Base-by-base conservation (phyloP, 64 coral and sea anemone genomes). In the Exaiptasia diaphana region DNA sequence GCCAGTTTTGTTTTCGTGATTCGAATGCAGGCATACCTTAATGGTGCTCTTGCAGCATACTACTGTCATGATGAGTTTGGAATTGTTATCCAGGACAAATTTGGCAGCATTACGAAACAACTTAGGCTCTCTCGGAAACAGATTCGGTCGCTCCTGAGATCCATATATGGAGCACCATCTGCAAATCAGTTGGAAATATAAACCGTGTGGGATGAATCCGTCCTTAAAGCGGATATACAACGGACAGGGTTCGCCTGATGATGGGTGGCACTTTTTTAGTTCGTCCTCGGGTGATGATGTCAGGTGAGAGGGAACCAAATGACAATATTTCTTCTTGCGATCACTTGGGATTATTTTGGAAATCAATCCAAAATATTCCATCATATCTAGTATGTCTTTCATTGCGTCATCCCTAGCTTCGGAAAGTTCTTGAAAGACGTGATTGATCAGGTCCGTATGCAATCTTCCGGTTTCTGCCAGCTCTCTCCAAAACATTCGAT, bases 361-460 rank as follows among this genome's bases (percentile, higher is more conserved):
- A 15, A 85, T 85, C 30, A 85, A 61, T n/a, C 68, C 82, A 48
- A 74, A 85, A 3, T 58, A 38, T 50, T 85, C 68, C 82, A 85
- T 85, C 68, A 85, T 85, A 30, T 53, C 82, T 25, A 85, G 29
- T 36, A 85, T 74, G 26, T 85, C 68, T 36, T 63, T 59, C 9
- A 24, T 52, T 13, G 29, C 22, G 17, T 26, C 68, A 35, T 24
- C 50, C 26, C 31, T 5, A 11, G 53, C 41, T 68, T 37, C 44
- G 21, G 74, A 62, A 4, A 59, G 20, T 28, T 85, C 68, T 4
- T 41, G 14, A 33, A 85, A 85, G 30, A 85, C 68, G 39, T 85
- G 82, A 18, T 74, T 53, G 14, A 64, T 53, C 8, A 85, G 56
- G 17, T 27, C 24, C 49, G 57, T 74, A 18, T 71, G 33, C 35